A percentile compares a stretch with the other conserved stretches of the same genome.
phyloP scores from a whole-genome alignment of 2,797 vertebrate genomes.

The Molossus alvarezi region DNA sequence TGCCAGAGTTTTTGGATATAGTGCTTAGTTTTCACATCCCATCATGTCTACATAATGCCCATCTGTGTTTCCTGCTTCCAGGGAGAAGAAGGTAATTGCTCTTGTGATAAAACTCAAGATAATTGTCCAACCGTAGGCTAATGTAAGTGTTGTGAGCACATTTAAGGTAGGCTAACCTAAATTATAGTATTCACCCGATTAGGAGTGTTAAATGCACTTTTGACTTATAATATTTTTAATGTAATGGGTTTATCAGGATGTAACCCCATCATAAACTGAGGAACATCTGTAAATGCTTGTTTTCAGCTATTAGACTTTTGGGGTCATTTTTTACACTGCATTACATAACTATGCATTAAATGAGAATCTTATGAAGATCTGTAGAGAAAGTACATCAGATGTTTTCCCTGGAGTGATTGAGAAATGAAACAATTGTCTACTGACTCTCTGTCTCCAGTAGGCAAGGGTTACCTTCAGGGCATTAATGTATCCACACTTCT shows the following conservation, averaged over 20 bases:
- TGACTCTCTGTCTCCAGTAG: background rate
- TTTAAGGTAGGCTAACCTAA: background rate
- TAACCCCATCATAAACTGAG: background rate
- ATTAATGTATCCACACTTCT: background rate
- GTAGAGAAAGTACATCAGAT: background rate
- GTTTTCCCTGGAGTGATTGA: background rate
- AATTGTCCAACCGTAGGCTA: background rate
- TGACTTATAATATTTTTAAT: background rate
- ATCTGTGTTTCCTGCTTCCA: background rate
- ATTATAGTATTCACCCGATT: background rate
- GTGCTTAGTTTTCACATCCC: background rate
- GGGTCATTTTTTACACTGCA: background rate
- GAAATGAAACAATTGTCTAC: background rate
- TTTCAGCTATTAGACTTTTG: background rate
- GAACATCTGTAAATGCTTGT: background rate
- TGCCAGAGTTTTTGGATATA: background rate
- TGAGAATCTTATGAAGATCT: background rate
- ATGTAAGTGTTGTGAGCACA: background rate
- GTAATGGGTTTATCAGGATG: background rate
- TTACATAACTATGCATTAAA: background rate
- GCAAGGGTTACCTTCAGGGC: fast-evolving
- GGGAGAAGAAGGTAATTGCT: background rate
- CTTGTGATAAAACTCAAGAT: background rate
- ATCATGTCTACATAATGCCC: background rate
- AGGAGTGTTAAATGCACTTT: background rate